Evolutionary conservation across 64 coral and sea anemone species (phyloP), one percentile per base, ranked within the genome.

Genomic region (Acropora tenuis): DNA sequence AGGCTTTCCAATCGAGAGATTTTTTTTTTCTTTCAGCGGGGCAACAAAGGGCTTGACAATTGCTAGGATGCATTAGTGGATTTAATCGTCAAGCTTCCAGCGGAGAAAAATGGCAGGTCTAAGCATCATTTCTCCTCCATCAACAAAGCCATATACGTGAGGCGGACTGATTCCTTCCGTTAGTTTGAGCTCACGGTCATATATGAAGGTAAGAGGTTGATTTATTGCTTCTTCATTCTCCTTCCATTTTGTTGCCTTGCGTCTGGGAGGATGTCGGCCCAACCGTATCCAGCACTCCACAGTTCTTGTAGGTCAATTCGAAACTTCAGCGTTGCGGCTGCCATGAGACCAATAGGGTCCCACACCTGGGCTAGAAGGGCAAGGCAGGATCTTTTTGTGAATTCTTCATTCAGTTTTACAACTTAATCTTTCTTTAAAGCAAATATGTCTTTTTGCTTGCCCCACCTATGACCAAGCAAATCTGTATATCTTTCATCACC

Each of bases 21-120:
- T 1, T 69, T 63, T 84, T 73, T 87, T 92, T 60, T 77, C 78
- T 50, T 93, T 93, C 18, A 93, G 45, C 43, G 84, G 91, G 15
- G 91, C 91, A 11, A 88, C 84, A 41, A 93, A 93, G 15, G 91
- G 61, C 47, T 93, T 93, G 57, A 82, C 71, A 49, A 88, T 88
- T 4, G 88, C 91, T 18, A 77, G 84, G 12, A 80, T 18, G 30
- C 84, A 88, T 9, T 30, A 10, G 53, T 87, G 80, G 2, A 18
- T 88, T 15, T 50, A 76, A 41, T 93, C 84, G 42, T 50, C 12
- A 3, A 74, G 84, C 50, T 93, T 50, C 91, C 91, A 93, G 9
- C 91, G 74, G 13, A 93, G 85, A 47, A 88, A 88, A 69, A 93
- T 75, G 19, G 58, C 84, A 2, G 84, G 69, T 18, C 90, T 82